Evolutionary conservation across 2,888 invertebrate genomes (phyloP).

Genomic region (Norana najaformis): DNA sequence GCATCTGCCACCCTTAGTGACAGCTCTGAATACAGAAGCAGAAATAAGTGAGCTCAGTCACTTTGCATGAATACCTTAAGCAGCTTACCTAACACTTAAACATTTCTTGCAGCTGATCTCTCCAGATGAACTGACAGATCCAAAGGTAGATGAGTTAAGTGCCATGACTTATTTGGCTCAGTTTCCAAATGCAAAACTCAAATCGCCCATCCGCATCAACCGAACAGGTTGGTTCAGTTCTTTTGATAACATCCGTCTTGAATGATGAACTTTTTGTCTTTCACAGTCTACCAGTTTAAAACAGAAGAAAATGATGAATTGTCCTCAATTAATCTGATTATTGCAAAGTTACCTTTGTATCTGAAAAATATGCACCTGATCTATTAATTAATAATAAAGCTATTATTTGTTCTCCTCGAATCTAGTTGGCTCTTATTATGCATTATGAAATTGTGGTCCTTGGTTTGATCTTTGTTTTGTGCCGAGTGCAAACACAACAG

Average conservation of each 20-base stretch:
- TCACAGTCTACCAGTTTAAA: neutral
- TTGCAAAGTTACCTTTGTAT: neutral
- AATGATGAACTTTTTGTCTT: neutral
- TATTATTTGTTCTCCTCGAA: no score
- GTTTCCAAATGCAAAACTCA: slow-evolving; percentile 20
- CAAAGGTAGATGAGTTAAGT: slow-evolving; percentile 1
- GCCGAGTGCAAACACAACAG: neutral
- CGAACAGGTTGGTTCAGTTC: neutral
- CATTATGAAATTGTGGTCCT: neutral
- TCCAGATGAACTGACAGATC: slow-evolving; percentile 9
- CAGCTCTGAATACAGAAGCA: neutral
- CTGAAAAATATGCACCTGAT: no score
- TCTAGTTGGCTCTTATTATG: no score
- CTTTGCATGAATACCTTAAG: neutral
- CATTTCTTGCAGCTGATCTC: neutral
- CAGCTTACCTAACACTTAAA: neutral
- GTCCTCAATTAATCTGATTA: neutral
- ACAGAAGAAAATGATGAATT: neutral
- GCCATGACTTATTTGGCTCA: slow-evolving; percentile 21
- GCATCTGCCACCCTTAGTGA: neutral
- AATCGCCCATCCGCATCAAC: neutral
- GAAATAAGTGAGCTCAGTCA: neutral
- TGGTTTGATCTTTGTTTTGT: neutral
- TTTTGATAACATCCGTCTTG: neutral
- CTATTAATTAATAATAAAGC: no score